Conservation (phyloP, 2,113 vertebrate species). For the Catharus bicknelli region DNA sequence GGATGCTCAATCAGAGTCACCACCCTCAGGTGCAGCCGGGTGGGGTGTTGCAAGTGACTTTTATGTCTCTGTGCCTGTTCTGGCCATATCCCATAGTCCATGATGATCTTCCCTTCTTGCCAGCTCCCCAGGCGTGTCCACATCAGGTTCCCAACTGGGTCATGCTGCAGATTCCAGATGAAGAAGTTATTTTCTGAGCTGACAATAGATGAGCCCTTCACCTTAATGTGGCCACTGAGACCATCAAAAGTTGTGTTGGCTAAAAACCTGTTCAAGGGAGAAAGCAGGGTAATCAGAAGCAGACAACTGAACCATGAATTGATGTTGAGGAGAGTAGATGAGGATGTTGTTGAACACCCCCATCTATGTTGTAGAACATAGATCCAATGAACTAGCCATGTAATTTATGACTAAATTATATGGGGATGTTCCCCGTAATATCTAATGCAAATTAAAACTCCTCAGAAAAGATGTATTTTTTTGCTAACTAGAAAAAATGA, state of each 20-base stretch:
- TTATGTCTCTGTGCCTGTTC: slow-evolving; percentile 82
- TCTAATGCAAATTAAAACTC: not conserved
- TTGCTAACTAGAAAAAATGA: not conserved
- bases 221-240: slow-evolving; percentile 87
- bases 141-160: slow-evolving; percentile 89
- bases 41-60: slow-evolving; percentile 72
- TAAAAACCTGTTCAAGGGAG: slow-evolving; percentile 82
- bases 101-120: slow-evolving; percentile 84
- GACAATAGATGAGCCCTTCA: slow-evolving; percentile 84
- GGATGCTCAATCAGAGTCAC: slow-evolving; percentile 94
- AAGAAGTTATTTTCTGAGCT: slow-evolving; percentile 92
- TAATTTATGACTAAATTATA: not conserved
- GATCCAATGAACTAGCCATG: not conserved
- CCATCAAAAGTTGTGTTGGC: slow-evolving; percentile 92
- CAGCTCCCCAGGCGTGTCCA: slow-evolving; percentile 94
- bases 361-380: not conserved
- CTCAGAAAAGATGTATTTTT: not conserved
- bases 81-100: slow-evolving; percentile 88
- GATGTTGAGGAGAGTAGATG: not conserved
- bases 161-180: slow-evolving; percentile 94
- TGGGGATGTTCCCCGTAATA: not conserved
- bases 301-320: not conserved
- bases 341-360: not conserved
- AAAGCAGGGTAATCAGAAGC: slow-evolving; percentile 25
- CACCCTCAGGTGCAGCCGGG: slow-evolving; percentile 86